Evolutionary conservation across 2,888 invertebrate species (phyloP), one percentile per base, ranked within the genome.

Genomic region (Sminthurinus aureus): DNA sequence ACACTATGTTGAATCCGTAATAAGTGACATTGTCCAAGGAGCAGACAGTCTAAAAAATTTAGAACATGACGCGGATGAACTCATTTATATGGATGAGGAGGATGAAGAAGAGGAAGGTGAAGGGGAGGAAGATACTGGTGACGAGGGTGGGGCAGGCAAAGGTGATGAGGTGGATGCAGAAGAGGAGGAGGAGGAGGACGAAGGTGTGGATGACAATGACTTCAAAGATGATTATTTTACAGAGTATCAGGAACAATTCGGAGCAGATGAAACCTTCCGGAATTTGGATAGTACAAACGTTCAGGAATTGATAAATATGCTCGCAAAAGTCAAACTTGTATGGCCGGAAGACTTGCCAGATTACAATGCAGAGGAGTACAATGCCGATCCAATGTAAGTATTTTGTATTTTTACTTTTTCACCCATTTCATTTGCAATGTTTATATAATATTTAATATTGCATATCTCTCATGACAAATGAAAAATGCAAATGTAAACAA

Each of bases 261-360:
- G 83, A 58, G 22, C 78, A 13, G 83, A 64, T n/a, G 83, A 83
- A 52, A 69, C 24, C 9, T 83, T 76, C 52, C 9, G 52, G 20
- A 52, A 22, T n/a, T 76, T 85, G 38, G 85, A 85, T 22, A 76
- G 71, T 66, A 78, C 52, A 4, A 87, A 87, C 58, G 86, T 88
- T 12, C 85, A 87, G 71, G 84, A 87, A 51, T 74, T 88, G 0
- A 84, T 85, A 18, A 87, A 87, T 79, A 85, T 85, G 83, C 83
- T 88, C 22, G 84, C 87, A 1, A 86, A 87, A 81, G 85, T 88
- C 3, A 83, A 83, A 71, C 84, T 88, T 4, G 87, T 85, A 0
- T 88, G 88, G 88, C 87, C 88, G 0, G 88, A 88, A 79, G 81
- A 88, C 78, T 76, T 88, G 9, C 86, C 87, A 0, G 66, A 78